phyloP scores from a whole-genome alignment of 2,888 invertebrate genomes.

The Hemistola chrysoprasaria region DNA sequence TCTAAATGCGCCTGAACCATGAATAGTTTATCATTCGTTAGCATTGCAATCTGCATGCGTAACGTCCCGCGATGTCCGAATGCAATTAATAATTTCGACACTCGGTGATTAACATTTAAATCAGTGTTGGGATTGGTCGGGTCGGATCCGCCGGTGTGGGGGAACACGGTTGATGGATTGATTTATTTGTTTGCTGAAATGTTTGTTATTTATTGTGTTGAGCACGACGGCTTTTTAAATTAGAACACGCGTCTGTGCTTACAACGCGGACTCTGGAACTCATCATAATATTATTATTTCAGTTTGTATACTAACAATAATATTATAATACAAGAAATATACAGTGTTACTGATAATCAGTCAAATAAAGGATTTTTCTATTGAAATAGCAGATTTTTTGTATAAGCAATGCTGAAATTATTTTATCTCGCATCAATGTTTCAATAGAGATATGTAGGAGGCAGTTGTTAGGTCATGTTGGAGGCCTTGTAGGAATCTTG shows the following conservation, averaged over 20 bases:
- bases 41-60: conserved; percentile 79
- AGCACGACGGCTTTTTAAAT: conserved; percentile 8
- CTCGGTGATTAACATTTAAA: conserved; percentile 77
- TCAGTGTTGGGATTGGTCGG: conserved; percentile 54
- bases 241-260: conserved; percentile 4
- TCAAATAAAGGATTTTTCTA: too few relatives aligned
- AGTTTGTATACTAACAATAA: too few relatives aligned
- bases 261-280: not conserved
- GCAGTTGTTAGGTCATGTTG: too few relatives aligned
- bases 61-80: conserved; percentile 60
- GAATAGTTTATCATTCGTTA: conserved; percentile 78
- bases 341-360: too few relatives aligned
- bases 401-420: too few relatives aligned
- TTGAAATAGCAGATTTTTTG: too few relatives aligned
- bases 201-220: conserved; percentile 23
- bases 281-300: conserved; percentile 14
- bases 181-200: conserved; percentile 32
- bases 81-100: conserved; percentile 80
- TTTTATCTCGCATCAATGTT: too few relatives aligned
- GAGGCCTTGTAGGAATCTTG: too few relatives aligned
- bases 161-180: conserved; percentile 24
- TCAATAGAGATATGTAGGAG: too few relatives aligned
- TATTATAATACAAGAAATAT: too few relatives aligned
- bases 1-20: conserved; percentile 50
- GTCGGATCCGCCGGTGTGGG: conserved; percentile 23